phyloP scores from a whole-genome alignment of 2,797 vertebrate species.

The Epinephelus coioides region DNA sequence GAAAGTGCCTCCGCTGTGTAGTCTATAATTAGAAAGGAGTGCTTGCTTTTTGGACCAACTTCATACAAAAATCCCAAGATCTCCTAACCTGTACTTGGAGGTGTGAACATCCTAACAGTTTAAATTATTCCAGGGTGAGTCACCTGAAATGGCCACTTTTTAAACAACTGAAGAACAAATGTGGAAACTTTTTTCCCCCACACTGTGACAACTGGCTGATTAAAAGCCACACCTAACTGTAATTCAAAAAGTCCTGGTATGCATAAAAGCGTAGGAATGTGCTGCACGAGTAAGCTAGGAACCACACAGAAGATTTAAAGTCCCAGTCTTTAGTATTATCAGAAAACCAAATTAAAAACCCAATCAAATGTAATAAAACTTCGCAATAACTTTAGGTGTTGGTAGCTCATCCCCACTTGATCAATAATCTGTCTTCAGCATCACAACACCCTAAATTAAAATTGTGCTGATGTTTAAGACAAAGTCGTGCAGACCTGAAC shows the following conservation, averaged over 20 bases:
- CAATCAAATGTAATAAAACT: background rate
- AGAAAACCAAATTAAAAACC: background rate
- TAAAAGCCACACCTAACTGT: constrained; percentile 15
- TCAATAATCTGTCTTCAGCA: background rate
- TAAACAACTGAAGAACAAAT: constrained; percentile 30
- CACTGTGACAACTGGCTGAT: constrained; percentile 21
- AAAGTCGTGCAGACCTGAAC: background rate
- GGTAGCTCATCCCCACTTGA: background rate
- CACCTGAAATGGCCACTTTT: constrained; percentile 36
- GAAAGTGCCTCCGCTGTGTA: constrained; percentile 56
- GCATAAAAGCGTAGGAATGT: constrained; percentile 4
- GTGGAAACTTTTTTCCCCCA: constrained; percentile 26
- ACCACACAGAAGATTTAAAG: constrained; percentile 11
- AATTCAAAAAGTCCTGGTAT: constrained; percentile 6
- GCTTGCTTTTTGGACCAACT: constrained; percentile 59
- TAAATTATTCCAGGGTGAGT: constrained; percentile 39
- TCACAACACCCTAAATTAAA: background rate
- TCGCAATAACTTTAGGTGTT: background rate
- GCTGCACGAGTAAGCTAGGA: constrained; percentile 20
- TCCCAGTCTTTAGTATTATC: background rate
- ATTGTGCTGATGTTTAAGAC: background rate
- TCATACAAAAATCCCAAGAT: constrained; percentile 59
- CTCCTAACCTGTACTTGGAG: constrained; percentile 55
- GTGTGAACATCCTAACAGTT: constrained; percentile 30
- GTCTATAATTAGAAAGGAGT: constrained; percentile 74